phyloP scores from a whole-genome alignment of 2,888 invertebrate species.

The Mayetiola destructor region DNA sequence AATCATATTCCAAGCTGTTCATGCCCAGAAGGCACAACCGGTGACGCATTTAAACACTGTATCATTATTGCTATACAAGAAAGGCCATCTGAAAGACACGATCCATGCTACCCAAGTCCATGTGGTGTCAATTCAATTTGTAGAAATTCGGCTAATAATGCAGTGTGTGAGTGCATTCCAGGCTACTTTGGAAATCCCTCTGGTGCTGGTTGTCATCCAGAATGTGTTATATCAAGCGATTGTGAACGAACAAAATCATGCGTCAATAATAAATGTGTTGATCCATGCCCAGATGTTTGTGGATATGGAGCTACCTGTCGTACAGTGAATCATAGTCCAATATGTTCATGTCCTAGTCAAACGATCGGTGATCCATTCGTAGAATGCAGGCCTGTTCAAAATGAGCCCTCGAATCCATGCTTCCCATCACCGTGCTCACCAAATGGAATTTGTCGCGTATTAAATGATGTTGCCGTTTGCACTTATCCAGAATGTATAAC shows the following conservation, averaged over 20 bases:
- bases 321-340: slow-evolving; percentile 70
- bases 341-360: slow-evolving; percentile 61
- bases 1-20: slow-evolving; percentile 53
- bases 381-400: slow-evolving; percentile 40
- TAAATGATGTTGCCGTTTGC: slow-evolving; percentile 56
- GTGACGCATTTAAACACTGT: slow-evolving; percentile 47
- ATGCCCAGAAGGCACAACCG: slow-evolving; percentile 46
- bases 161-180: slow-evolving; percentile 59
- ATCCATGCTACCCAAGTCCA: slow-evolving; percentile 55
- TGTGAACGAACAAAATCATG: slow-evolving; percentile 62
- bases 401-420: slow-evolving; percentile 50
- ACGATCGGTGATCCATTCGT: slow-evolving; percentile 70
- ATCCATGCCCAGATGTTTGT: slow-evolving; percentile 69
- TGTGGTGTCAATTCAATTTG: slow-evolving; percentile 70
- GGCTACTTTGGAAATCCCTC: slow-evolving; percentile 57
- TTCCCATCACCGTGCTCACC: slow-evolving; percentile 69
- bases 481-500: slow-evolving; percentile 76
- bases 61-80: slow-evolving; percentile 21
- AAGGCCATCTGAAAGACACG: slow-evolving; percentile 23
- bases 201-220: slow-evolving; percentile 59
- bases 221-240: slow-evolving; percentile 69
- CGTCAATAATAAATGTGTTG: slow-evolving; percentile 60
- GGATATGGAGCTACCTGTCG: slow-evolving; percentile 63
- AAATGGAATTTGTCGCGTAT: slow-evolving; percentile 64
- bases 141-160: slow-evolving; percentile 36